These are phyloP conservation scores for Leucophora obtusa DNA, from an alignment of 2,888 invertebrate species.

Conservation along the genomic window DNA sequence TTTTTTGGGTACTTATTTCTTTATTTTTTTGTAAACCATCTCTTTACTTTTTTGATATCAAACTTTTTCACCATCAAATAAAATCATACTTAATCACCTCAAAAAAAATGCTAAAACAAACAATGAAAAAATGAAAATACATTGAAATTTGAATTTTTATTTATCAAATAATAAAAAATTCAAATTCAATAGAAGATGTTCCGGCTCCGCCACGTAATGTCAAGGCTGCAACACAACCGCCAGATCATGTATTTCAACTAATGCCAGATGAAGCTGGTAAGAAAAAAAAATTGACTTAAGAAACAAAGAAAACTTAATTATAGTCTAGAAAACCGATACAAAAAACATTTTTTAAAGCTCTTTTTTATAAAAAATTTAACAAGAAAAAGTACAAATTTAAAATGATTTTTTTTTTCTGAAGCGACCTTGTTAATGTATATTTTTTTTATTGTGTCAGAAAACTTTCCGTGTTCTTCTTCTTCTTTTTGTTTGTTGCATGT, in stretches of 20 bases:
- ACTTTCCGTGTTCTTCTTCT: slow-evolving; percentile 31
- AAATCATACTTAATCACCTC: slow-evolving; percentile 58
- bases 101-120: slow-evolving; percentile 62
- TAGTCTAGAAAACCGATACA: slow-evolving; percentile 27
- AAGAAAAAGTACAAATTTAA: slow-evolving; percentile 28
- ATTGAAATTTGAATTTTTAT: slow-evolving; percentile 73
- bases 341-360: slow-evolving; percentile 53
- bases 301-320: slow-evolving; percentile 25
- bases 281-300: slow-evolving; percentile 67
- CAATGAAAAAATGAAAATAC: slow-evolving; percentile 64
- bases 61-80: slow-evolving; percentile 53
- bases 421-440: slow-evolving; percentile 33
- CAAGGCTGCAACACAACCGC: slow-evolving; percentile 82
- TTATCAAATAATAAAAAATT: slow-evolving; percentile 71
- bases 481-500: slow-evolving; percentile 56
- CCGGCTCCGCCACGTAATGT: slow-evolving; percentile 79
- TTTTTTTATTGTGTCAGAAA: slow-evolving; percentile 8
- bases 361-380: slow-evolving; percentile 16
- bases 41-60: slow-evolving; percentile 42
- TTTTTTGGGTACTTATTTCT: slow-evolving; percentile 35
- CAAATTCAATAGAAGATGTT: slow-evolving; percentile 78
- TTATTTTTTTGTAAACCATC: slow-evolving; percentile 49
- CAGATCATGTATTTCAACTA: slow-evolving; percentile 83
- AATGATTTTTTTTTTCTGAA: background rate
- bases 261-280: slow-evolving; percentile 87